Conservation (phyloP, 2,888 invertebrate species). For the Muschampia plurimacula region DNA sequence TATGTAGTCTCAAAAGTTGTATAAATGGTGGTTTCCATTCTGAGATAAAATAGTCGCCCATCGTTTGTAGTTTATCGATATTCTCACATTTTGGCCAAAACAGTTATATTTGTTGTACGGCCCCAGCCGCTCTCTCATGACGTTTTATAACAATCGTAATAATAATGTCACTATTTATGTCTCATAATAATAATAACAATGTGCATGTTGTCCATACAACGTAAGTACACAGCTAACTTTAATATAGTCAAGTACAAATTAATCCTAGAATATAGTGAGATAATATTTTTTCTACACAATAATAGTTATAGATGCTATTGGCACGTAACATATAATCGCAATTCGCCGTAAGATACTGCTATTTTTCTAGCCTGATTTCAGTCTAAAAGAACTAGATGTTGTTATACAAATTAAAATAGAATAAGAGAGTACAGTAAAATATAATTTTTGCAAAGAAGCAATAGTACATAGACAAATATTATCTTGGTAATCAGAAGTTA, state of each 20-base stretch:
- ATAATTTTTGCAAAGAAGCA: not conserved
- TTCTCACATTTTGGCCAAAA: too few species aligned
- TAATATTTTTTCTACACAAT: conserved; percentile 33
- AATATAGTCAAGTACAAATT: conserved; percentile 33
- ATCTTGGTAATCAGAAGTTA: not conserved
- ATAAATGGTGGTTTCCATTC: too few species aligned
- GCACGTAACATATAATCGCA: not conserved
- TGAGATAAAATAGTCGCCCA: too few species aligned
- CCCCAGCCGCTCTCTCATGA: too few species aligned
- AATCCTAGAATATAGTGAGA: conserved; percentile 25
- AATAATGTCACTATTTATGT: not conserved
- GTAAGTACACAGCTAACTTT: conserved; percentile 18
- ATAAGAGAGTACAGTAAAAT: not conserved
- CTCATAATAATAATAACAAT: not conserved
- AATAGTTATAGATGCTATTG: conserved; percentile 2
- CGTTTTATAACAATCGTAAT: too few species aligned
- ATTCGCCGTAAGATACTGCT: conserved; percentile 17
- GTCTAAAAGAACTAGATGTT: not conserved
- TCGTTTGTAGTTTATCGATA: too few species aligned
- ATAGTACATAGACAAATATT: not conserved
- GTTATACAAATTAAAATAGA: not conserved
- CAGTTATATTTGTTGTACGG: too few species aligned
- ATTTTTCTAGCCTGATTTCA: conserved; percentile 30
- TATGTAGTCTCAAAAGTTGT: too few species aligned
- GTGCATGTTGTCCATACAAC: not conserved